Evolutionary conservation across 2,797 vertebrate species (phyloP).

Genomic region (Spheniscus humboldti): DNA sequence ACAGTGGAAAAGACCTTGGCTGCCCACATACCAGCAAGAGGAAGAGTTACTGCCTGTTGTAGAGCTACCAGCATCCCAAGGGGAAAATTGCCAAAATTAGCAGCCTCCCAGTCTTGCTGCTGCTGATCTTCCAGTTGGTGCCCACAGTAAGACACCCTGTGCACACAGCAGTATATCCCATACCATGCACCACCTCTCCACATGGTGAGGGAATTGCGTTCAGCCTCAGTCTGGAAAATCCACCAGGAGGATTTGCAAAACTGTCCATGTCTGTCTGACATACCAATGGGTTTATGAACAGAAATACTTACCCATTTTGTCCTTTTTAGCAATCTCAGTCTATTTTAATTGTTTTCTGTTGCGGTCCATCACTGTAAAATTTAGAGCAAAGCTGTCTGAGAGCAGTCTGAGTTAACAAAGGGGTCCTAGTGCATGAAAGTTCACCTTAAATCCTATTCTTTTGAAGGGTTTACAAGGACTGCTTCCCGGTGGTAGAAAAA

Average conservation of each 20-base stretch:
- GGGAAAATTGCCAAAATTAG: neutral
- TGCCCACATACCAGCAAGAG: neutral
- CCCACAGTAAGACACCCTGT: neutral
- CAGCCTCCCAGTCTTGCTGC: neutral
- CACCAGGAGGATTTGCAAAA: neutral
- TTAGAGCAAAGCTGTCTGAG: neutral
- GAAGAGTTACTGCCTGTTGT: neutral
- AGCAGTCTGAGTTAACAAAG: neutral
- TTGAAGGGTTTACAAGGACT: neutral
- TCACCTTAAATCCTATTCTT: neutral
- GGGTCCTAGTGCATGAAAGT: neutral
- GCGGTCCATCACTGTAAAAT: neutral
- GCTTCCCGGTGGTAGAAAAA: neutral
- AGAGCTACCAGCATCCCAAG: neutral
- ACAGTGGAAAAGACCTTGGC: neutral
- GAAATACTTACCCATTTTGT: neutral
- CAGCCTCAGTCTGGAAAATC: neutral
- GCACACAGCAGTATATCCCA: too few relatives aligned
- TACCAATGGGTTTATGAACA: neutral
- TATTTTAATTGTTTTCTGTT: neutral
- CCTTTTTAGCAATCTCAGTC: neutral
- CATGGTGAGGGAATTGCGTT: rapidly evolving
- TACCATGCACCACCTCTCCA: rapidly evolving
- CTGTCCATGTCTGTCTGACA: neutral
- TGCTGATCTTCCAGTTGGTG: neutral